phyloP scores from a whole-genome alignment of 2,797 vertebrate genomes.

The Antennarius maculatus region DNA sequence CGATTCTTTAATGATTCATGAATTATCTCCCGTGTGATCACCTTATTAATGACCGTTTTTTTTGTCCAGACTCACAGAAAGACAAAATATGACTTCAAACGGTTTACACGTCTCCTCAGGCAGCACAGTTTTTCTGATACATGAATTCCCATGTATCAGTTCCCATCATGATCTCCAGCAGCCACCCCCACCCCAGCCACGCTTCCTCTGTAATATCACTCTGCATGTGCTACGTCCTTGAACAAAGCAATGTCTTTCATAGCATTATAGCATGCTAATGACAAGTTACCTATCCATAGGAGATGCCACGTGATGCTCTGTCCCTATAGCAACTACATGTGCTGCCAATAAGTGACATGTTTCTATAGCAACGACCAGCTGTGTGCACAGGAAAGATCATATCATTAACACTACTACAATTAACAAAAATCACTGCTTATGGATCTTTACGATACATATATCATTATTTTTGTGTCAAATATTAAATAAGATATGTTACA shows the following conservation, averaged over 20 bases:
- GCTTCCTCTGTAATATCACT: slow-evolving; percentile 9
- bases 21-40: slow-evolving; percentile 30
- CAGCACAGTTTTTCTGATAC: neutral
- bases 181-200: neutral
- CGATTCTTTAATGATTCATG: slow-evolving; percentile 39
- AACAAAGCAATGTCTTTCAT: slow-evolving; percentile 16
- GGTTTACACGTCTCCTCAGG: neutral
- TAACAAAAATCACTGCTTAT: slow-evolving; percentile 15
- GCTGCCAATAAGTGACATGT: slow-evolving; percentile 64
- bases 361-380: slow-evolving; percentile 74
- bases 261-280: slow-evolving; percentile 17
- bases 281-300: slow-evolving; percentile 53
- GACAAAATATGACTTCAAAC: slow-evolving; percentile 13
- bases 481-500: neutral
- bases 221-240: neutral
- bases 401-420: slow-evolving; percentile 17
- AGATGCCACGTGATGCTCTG: slow-evolving; percentile 30
- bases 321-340: slow-evolving; percentile 69
- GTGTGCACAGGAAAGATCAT: slow-evolving; percentile 52
- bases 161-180: neutral
- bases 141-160: too few relatives aligned
- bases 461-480: neutral
- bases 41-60: slow-evolving; percentile 32
- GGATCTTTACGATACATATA: neutral
- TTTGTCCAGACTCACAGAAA: neutral